Base-by-base conservation (phyloP, 2,888 invertebrate genomes). In the Exephanes ischioxanthus region DNA sequence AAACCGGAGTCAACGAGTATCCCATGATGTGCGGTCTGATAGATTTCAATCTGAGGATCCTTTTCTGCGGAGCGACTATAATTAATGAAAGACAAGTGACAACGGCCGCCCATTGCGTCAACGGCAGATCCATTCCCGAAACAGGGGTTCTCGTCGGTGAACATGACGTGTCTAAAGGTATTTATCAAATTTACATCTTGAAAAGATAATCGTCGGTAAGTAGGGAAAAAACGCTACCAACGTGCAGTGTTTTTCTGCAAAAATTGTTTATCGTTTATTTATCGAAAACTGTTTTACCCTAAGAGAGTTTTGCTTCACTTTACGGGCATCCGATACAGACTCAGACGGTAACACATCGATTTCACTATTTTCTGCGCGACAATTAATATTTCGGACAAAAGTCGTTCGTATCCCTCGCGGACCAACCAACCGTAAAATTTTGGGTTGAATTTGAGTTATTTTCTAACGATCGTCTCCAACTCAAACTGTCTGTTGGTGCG, bases 11-110 rank as follows among this genome's bases (percentile, higher is more conserved):
- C 0, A 95, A 96, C 88, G 96, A 96, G 89, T 96, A 92, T 90
- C 95, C 96, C 0, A 94, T 95, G 88, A 95, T 96, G 95, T 95
- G 94, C 0, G 96, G 94, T 0, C 83, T 96, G 22, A 90, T 95
- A 45, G 93, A 95, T 75, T 3, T 88, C 1, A 63, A 75, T 0
- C 87, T 33, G 3, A 19, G 77, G 5, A 45, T 68, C 3, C 70
- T 91, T 3, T 89, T 73, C 58, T 93, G 94, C 51, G 94, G 94
- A 3, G 88, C 84, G 1, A 92, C 93, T 1, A 93, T 94, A 75
- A 92, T 94, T 68, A 88, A 92, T 3, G 3, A 45, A 1, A 87
- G 70, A 19, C 90, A 92, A 75, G 89, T 92, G 5, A 1, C 94
- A 37, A 92, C 93, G 0, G 93, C 94, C 1, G 93, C 91, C 0